phyloP scores from a whole-genome alignment of 1,140 invertebrate genomes.

The Calosoma granatense region DNA sequence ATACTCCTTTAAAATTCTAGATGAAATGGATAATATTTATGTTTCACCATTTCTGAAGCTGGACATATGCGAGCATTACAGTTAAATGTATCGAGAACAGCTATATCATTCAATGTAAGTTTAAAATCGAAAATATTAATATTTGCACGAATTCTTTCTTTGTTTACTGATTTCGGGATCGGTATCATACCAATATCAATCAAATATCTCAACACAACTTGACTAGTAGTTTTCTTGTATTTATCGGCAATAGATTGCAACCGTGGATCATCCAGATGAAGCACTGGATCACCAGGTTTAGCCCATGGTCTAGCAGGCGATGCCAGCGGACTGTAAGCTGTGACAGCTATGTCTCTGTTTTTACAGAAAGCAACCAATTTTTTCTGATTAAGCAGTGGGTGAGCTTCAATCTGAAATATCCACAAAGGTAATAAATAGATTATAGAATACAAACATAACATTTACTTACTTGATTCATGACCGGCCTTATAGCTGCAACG shows the following conservation, averaged over 20 bases:
- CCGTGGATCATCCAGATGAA: slow-evolving; percentile 46
- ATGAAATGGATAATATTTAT: slow-evolving; percentile 11
- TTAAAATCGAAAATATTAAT: slow-evolving; percentile 46
- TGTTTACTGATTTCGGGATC: slow-evolving; percentile 53
- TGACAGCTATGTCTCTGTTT: slow-evolving; percentile 42
- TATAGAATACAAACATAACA: not conserved
- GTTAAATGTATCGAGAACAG: slow-evolving; percentile 31
- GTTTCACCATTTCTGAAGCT: not conserved
- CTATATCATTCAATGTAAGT: slow-evolving; percentile 37
- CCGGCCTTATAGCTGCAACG: slow-evolving; percentile 56
- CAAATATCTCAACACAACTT: slow-evolving; percentile 43
- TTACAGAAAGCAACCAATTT: slow-evolving; percentile 52
- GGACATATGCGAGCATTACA: slow-evolving; percentile 11
- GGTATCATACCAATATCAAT: slow-evolving; percentile 44
- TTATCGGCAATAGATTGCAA: slow-evolving; percentile 46
- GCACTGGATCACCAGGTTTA: slow-evolving; percentile 53
- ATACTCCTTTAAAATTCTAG: slow-evolving; percentile 12
- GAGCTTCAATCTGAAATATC: slow-evolving; percentile 57
- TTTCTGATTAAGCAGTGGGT: slow-evolving; percentile 55
- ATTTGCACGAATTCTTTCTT: slow-evolving; percentile 43
- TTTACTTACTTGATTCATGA: slow-evolving; percentile 53
- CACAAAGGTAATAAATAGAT: not conserved
- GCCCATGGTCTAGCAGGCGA: slow-evolving; percentile 51
- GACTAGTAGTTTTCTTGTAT: slow-evolving; percentile 51
- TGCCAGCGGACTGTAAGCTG: slow-evolving; percentile 53